Conservation (phyloP, 2,888 invertebrate species). For the Cerceris ruficornis region DNA sequence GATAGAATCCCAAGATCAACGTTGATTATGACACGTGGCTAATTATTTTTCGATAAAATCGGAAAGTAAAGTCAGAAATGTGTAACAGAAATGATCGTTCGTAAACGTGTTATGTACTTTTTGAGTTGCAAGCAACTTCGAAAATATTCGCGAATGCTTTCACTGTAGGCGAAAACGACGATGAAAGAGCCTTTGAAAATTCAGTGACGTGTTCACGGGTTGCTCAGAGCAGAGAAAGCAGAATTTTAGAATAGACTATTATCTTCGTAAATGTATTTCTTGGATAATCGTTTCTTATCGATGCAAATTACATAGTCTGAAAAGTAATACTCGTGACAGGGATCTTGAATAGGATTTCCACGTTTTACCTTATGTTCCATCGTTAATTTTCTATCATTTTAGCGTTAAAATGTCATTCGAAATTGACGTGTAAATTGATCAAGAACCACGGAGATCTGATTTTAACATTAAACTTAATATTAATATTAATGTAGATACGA, state of each 20-base stretch:
- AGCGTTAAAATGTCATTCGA: slow-evolving; percentile 2
- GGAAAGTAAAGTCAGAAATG: not conserved
- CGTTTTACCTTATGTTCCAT: slow-evolving; percentile 3
- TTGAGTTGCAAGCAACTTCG: not conserved
- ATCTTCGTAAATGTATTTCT: slow-evolving; percentile 13
- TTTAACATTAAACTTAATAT: slow-evolving; percentile 10
- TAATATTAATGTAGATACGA: slow-evolving; percentile 21
- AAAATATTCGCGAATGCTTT: not conserved
- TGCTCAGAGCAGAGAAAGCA: not conserved
- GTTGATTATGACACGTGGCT: not conserved
- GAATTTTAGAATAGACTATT: slow-evolving; percentile 13
- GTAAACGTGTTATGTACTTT: not conserved
- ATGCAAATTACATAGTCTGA: not conserved
- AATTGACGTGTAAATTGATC: not conserved
- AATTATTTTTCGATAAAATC: not conserved
- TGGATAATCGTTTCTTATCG: slow-evolving; percentile 30
- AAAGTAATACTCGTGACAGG: slow-evolving; percentile 7
- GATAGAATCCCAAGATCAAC: not conserved
- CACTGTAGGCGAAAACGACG: not conserved
- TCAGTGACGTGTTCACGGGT: not conserved
- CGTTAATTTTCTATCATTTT: not conserved
- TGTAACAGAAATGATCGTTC: not conserved
- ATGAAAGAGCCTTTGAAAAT: not conserved
- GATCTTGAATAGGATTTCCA: not conserved
- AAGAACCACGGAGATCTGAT: not conserved